Conservation (phyloP, 2,888 invertebrate species). For the Caenorhabditis angaria region DNA sequence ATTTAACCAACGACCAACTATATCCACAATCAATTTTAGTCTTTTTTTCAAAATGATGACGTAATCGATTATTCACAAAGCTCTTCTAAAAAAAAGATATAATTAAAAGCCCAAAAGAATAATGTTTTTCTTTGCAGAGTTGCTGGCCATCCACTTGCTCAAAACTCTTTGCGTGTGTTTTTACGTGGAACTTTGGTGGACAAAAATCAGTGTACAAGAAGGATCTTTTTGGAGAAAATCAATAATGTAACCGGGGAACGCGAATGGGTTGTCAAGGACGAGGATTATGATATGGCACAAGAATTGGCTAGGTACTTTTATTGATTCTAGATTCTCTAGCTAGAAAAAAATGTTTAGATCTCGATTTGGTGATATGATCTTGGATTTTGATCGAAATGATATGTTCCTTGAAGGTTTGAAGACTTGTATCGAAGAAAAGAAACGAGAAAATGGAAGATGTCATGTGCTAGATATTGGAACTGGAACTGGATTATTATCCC, state of each 20-base stretch:
- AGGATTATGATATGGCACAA: constrained; percentile 83
- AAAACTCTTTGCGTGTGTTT: constrained; percentile 99
- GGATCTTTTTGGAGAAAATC: constrained; percentile 77
- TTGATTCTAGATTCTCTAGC: neutral
- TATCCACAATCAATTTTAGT: too few relatives aligned
- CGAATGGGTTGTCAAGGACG: constrained; percentile 86
- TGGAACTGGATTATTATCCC: constrained; percentile 91
- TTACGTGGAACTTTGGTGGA: constrained; percentile 96
- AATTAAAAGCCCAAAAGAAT: too few relatives aligned
- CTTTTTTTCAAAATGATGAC: too few relatives aligned
- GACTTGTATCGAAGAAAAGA: constrained; percentile 82
- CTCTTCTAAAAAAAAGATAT: neutral
- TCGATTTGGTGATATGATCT: constrained; percentile 69
- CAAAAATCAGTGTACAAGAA: constrained; percentile 94
- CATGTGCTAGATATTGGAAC: constrained; percentile 77
- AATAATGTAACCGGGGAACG: constrained; percentile 85
- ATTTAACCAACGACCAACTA: too few relatives aligned
- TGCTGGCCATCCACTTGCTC: constrained; percentile 96
- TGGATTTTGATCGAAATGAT: constrained; percentile 78
- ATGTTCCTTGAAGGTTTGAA: constrained; percentile 86
- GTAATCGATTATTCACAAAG: too few relatives aligned
- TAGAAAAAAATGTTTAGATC: constrained; percentile 38
- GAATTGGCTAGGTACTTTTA: constrained; percentile 80
- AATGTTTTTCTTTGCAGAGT: constrained; percentile 82
- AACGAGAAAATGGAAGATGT: constrained; percentile 77